Evolutionary conservation across 2,888 invertebrate species (phyloP), one percentile per base, ranked within the genome.

Genomic region (Trypoxylon attenuatum): DNA sequence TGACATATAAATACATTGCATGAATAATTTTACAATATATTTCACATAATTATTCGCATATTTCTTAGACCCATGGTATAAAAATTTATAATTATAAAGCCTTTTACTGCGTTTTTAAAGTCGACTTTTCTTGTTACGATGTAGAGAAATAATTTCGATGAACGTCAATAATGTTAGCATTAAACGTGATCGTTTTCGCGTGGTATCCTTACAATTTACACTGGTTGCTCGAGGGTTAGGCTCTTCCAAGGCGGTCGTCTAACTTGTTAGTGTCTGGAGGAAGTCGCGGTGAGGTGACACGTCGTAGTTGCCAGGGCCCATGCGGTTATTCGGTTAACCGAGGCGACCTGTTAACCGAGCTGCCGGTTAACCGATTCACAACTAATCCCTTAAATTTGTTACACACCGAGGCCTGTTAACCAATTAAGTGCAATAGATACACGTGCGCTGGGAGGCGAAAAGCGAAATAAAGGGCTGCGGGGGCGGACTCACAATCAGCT

Each of bases 381-480:
- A 66, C 68, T 66, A 60, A 66, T 53, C 66, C 66, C 45, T 68
- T 65, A 66, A 68, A 60, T 68, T 65, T 59, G 60, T 38, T 53
- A 46, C 53, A 56, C 60, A 45, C 41, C 54, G 54, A 16, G 54
- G 57, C 65, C 67, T 15, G 56, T 66, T 68, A 59, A 68, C 59
- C 59, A 52, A 60, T 60, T 56, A 53, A 58, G 52, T 56, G 33
- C 13, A 13, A 16, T 38, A 23, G 22, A n/a, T n/a, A n/a, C n/a
- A n/a, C n/a, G n/a, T n/a, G n/a, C n/a, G n/a, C n/a, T n/a, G n/a
- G n/a, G 33, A 33, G 33, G n/a, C 13, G n/a, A 6, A n/a, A n/a
- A 33, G 10, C 13, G 13, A 33, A 33, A 33, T 33, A 33, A 33
- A 33, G 33, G 33, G 33, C 10, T 33, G 33, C 33, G n/a, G 27